Base-by-base conservation (phyloP, 2,888 invertebrate genomes). In the Amiota mariae region DNA sequence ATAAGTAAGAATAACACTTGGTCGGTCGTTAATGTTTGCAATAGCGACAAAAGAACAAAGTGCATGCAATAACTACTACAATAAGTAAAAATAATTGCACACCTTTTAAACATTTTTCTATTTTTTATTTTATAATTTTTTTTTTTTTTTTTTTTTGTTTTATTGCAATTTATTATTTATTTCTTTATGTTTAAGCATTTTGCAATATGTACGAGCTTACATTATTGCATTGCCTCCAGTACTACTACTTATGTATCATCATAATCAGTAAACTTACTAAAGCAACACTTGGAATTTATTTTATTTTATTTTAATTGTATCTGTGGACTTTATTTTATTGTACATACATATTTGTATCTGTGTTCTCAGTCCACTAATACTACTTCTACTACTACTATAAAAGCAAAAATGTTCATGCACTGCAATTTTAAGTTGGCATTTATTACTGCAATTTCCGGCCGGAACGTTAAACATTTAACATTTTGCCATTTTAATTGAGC, bases 381-480 rank as follows among this genome's bases (percentile, higher is more conserved):
- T 36, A 2, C 36, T 36, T 6, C 36, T 36, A 4, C 2, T 36
- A 36, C 24, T 24, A 1, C 3, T 24, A 24, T 24, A 24, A 24
- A 24, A 3, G 2, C 1, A 24, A 24, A 24, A 24, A 24, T 24
- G 24, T 24, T 24, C 24, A 24, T 24, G 8, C 36, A 24, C 1
- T 24, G 24, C 24, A 24, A 24, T 24, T 24, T 3, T 18, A 20
- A 75, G 75, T 74, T 77, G 72, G 74, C 85, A 85, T 85, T 85
- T 85, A 85, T 85, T 78, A 76, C 79, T 20, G 83, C 81, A 85
- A 85, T 85, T 85, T 85, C 85, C 85, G 83, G 86, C 81, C 80
- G 36, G 36, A 36, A 78, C 79, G 73, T 78, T 81, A 75, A 63
- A 59, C 66, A 72, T 74, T 49, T 36, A 36, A 36, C 59, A 59